phyloP scores from a whole-genome alignment of 1,140 invertebrate species.

The Eumeta japonica region DNA sequence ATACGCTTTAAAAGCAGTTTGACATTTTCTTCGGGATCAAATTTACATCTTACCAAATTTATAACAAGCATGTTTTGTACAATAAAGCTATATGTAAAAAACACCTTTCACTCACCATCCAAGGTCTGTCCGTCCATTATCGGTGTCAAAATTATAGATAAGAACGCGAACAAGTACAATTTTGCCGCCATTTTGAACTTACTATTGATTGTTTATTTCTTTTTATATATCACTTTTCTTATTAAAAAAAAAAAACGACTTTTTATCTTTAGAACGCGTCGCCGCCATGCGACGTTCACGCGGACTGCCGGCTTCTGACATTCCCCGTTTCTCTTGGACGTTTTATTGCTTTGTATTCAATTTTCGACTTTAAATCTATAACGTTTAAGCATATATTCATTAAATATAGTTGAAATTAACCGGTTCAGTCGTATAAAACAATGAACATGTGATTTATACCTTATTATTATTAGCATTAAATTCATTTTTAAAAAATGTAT shows the following conservation, averaged over 20 bases:
- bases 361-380: conserved; percentile 7
- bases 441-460: conserved; percentile 6
- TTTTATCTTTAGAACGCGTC: conserved; percentile 26
- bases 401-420: conserved; percentile 24
- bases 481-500: too few species aligned
- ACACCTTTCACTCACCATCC: conserved; percentile 37
- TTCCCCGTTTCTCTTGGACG: conserved; percentile 22
- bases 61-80: too few species aligned
- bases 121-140: conserved; percentile 25
- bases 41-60: too few species aligned
- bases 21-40: too few species aligned
- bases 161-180: conserved; percentile 21
- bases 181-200: conserved; percentile 19
- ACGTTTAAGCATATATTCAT: conserved; percentile 7
- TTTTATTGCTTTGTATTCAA: conserved; percentile 5
- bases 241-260: conserved; percentile 11
- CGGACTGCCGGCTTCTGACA: conserved; percentile 29
- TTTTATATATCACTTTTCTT: too few species aligned
- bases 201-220: conserved; percentile 9
- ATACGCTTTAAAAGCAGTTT: too few species aligned
- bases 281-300: conserved; percentile 19
- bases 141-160: conserved; percentile 16
- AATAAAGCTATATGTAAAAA: conserved; percentile 11
- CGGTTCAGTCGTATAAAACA: conserved; percentile 12
- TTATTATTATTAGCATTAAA: conserved; percentile 11